These are phyloP conservation scores for Notodonta ziczac DNA, from an alignment of 2,888 invertebrate genomes.

Conservation along the genomic window DNA sequence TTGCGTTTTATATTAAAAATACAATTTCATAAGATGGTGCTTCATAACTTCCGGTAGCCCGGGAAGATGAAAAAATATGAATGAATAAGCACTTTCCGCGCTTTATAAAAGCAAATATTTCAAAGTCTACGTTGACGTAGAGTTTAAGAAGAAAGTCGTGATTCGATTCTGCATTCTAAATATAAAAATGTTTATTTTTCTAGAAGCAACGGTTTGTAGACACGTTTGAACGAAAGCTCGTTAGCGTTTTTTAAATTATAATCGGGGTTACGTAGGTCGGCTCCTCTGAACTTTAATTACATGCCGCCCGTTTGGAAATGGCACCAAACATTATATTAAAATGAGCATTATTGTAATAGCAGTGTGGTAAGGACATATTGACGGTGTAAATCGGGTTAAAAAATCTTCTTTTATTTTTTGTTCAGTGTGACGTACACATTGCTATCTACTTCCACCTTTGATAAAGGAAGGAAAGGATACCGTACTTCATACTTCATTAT, in stretches of 20 bases:
- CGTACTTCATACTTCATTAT: too few species aligned
- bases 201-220: too few species aligned
- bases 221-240: constrained; percentile 1
- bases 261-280: constrained; percentile 1
- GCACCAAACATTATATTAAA: too few species aligned
- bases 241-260: neutral
- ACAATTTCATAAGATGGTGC: constrained; percentile 22
- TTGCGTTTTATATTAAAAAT: constrained; percentile 12
- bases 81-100: constrained; percentile 11
- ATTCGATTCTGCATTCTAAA: too few species aligned
- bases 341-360: too few species aligned
- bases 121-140: neutral
- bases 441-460: too few species aligned
- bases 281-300: neutral
- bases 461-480: too few species aligned
- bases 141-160: neutral
- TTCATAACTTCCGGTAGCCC: constrained; percentile 27
- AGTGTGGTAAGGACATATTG: too few species aligned
- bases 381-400: too few species aligned
- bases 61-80: constrained; percentile 19
- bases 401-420: too few species aligned
- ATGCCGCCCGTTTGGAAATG: neutral
- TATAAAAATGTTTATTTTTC: too few species aligned
- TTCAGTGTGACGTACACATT: too few species aligned
- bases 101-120: constrained; percentile 11